Evolutionary conservation across 2,113 vertebrate species (phyloP), one percentile per base, ranked within the genome.

Genomic region (Phrynosoma blainvillii): DNA sequence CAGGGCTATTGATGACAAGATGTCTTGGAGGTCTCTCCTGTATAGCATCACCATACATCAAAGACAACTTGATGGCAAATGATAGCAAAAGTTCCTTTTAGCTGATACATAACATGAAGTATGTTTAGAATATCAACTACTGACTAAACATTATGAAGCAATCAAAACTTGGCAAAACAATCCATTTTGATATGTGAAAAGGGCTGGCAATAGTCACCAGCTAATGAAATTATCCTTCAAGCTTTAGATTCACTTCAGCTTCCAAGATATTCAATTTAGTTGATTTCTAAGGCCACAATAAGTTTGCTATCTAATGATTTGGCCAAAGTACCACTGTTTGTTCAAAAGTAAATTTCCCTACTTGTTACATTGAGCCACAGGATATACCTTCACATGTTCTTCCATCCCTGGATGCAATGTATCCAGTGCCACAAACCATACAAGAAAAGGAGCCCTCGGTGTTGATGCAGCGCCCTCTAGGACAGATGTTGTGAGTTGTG

Each of bases 371-470:
- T 74, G 74, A 12, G 36, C 86, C 87, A 85, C 16, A n/a, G 62
- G 59, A 86, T 20, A 83, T 97, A 98, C 98, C 98, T 97, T 98
- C 97, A 95, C 98, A 99, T 0, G 85, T 94, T 90, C 96, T 96
- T 88, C 96, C 93, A 47, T 98, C 97, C 66, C 96, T 94, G 56
- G 98, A 98, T 75, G 97, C 90, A 7, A 92, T 82, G 83, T 98
- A 99, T 88, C 98, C 98, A 0, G 94, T 59, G 20, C 96, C 96
- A 86, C 98, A 99, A 88, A 95, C 89, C 47, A 95, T 96, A 87
- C 98, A 99, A 91, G 95, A 95, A 87, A 97, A 99, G 65, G 98
- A 99, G 84, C 98, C 98, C 56, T 97, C 95, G 0, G 96, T 97
- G 94, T 99, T 98, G 91, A 96, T 94, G 92, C 98, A 99, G 90